phyloP scores from a whole-genome alignment of 2,797 vertebrate species.

The Acrossocheilus fasciatus region DNA sequence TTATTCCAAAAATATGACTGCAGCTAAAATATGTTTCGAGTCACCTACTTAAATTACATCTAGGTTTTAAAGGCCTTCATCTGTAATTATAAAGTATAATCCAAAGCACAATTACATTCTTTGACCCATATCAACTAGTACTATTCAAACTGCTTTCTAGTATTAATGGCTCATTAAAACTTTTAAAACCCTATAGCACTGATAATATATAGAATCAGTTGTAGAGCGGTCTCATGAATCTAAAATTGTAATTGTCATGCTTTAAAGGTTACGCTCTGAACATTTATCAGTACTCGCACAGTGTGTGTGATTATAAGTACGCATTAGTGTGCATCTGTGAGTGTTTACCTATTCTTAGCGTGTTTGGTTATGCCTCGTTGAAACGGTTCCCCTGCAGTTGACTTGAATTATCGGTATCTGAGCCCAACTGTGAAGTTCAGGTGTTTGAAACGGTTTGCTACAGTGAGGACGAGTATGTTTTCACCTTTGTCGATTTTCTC shows the following conservation, averaged over 20 bases:
- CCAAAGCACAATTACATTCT: not conserved
- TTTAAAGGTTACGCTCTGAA: constrained; percentile 31
- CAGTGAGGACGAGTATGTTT: not conserved
- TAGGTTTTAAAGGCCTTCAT: constrained; percentile 19
- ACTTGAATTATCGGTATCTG: constrained; percentile 8
- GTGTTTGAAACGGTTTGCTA: constrained; percentile 19
- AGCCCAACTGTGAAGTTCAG: constrained; percentile 23
- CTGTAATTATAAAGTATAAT: not conserved
- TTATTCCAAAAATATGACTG: not conserved
- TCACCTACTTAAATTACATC: not conserved
- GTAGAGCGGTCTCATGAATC: constrained; percentile 21
- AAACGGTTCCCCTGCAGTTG: constrained; percentile 6
- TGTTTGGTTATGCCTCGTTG: constrained; percentile 14
- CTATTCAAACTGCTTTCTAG: constrained; percentile 32
- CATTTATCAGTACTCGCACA: not conserved
- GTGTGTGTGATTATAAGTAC: not conserved
- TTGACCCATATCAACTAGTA: not conserved
- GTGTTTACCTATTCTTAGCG: constrained; percentile 25
- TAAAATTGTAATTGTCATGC: constrained; percentile 9
- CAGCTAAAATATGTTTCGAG: not conserved
- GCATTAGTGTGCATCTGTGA: constrained; percentile 6
- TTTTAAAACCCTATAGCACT: not conserved
- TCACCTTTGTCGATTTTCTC: constrained; percentile 14
- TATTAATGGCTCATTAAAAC: constrained; percentile 19
- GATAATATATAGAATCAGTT: constrained; percentile 27